These are phyloP conservation scores for Cephonodes hylas DNA, from an alignment of 2,888 invertebrate species.

Conservation along the genomic window DNA sequence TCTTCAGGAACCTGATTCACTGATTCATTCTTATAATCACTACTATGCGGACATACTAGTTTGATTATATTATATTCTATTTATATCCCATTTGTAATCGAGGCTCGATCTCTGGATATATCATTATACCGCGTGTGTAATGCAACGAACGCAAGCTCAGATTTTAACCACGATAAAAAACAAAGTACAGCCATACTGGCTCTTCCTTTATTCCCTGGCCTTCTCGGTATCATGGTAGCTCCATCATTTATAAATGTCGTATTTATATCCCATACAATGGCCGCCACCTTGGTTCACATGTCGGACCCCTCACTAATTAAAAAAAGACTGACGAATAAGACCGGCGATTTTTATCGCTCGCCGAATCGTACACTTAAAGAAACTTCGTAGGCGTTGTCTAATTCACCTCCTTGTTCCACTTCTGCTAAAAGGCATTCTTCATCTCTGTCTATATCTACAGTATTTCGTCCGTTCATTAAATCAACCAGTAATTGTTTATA, in stretches of 20 bases:
- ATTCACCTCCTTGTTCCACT: constrained; percentile 57
- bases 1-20: background rate
- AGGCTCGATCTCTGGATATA: background rate
- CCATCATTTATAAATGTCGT: constrained; percentile 68
- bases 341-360: constrained; percentile 78
- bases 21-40: too few species aligned
- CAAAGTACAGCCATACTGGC: constrained; percentile 18
- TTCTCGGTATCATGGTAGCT: constrained; percentile 56
- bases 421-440: constrained; percentile 29
- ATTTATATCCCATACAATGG: constrained; percentile 73
- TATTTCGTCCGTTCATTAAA: constrained; percentile 68
- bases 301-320: constrained; percentile 75
- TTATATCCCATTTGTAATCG: background rate
- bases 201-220: constrained; percentile 31
- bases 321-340: constrained; percentile 79
- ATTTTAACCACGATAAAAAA: constrained; percentile 19
- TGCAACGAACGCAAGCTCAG: constrained; percentile 8
- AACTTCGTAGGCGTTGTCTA: constrained; percentile 72
- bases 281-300: constrained; percentile 73
- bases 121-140: constrained; percentile 2
- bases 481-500: constrained; percentile 74
- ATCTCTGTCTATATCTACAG: constrained; percentile 55
- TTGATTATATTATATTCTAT: background rate
- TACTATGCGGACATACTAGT: background rate
- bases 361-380: constrained; percentile 75